Conservation (phyloP, 2,113 vertebrate species). For the Cariama cristata region DNA sequence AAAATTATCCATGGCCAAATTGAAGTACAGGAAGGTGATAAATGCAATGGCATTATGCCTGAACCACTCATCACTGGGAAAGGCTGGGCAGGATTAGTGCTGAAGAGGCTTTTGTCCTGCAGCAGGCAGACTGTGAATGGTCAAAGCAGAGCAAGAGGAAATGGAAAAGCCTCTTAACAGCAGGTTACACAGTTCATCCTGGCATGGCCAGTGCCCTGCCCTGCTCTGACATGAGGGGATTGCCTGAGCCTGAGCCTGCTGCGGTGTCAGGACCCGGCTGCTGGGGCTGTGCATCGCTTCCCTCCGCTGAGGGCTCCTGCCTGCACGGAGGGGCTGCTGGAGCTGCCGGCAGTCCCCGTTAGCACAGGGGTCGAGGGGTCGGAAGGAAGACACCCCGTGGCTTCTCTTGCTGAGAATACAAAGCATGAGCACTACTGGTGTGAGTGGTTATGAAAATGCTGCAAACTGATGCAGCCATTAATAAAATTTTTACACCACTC, state of each 20-base stretch:
- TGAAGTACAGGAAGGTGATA: not conserved
- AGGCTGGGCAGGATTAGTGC: constrained; percentile 2
- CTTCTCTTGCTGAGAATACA: not conserved
- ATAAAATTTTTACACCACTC: not conserved
- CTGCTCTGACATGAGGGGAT: accelerated
- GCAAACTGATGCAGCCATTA: not conserved
- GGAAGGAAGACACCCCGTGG: accelerated
- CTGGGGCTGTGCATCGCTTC: not conserved
- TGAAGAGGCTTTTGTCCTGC: constrained; percentile 20
- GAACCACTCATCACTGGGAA: accelerated
- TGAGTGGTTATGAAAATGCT: not conserved
- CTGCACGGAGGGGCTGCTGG: not conserved
- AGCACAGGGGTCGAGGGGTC: accelerated
- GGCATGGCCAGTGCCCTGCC: not conserved
- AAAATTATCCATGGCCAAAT: not conserved
- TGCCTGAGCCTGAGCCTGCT: accelerated
- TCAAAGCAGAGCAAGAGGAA: not conserved
- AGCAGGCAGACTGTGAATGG: not conserved
- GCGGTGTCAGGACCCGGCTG: accelerated
- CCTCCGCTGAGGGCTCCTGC: not conserved
- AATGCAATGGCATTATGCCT: not conserved
- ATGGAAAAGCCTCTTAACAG: not conserved
- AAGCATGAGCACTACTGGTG: not conserved
- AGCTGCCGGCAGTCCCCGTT: not conserved
- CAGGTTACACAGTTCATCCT: not conserved